A percentile compares a stretch with the other conserved stretches of the same genome.
These are phyloP conservation scores for Margaritifera margaritifera DNA, from an alignment of 2,888 invertebrate genomes.

Conservation along the genomic window DNA sequence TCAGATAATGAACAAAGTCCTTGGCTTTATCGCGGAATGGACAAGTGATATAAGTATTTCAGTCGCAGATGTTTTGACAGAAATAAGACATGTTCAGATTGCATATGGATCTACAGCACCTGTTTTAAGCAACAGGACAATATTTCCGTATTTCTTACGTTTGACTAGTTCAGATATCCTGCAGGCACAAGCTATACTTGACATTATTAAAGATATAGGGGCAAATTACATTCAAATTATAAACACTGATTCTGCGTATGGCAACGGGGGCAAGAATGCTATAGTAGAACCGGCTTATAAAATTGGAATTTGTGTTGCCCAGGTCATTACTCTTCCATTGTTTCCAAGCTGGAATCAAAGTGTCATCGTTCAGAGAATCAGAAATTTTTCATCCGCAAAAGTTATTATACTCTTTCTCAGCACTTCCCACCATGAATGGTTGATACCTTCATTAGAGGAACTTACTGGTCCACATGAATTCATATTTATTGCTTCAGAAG, in stretches of 20 bases:
- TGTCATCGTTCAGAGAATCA: constrained; percentile 14
- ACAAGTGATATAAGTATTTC: constrained; percentile 39
- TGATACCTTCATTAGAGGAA: constrained; percentile 15
- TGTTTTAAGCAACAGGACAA: constrained; percentile 26
- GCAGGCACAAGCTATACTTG: constrained; percentile 34
- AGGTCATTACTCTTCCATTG: constrained; percentile 18
- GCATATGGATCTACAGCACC: constrained; percentile 43
- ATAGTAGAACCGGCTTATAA: no score
- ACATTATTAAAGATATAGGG: constrained; percentile 24
- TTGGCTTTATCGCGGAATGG: constrained; percentile 43
- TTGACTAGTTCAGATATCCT: constrained; percentile 34
- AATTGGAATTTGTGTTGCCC: constrained; percentile 30
- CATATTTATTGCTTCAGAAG: constrained; percentile 36
- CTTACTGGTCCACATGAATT: constrained; percentile 21
- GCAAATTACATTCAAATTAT: constrained; percentile 43
- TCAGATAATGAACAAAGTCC: constrained; percentile 26
- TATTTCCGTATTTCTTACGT: constrained; percentile 40
- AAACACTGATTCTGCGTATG: constrained; percentile 37
- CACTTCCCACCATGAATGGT: constrained; percentile 19
- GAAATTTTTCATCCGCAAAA: constrained; percentile 20
- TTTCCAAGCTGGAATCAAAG: constrained; percentile 2
- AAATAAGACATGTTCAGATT: constrained; percentile 30
- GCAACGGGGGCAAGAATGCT: constrained; percentile 34
- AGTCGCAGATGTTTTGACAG: constrained; percentile 25
- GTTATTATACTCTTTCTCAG: constrained; percentile 33